Base-by-base conservation (phyloP, 2,113 vertebrate genomes). In the Morone saxatilis region DNA sequence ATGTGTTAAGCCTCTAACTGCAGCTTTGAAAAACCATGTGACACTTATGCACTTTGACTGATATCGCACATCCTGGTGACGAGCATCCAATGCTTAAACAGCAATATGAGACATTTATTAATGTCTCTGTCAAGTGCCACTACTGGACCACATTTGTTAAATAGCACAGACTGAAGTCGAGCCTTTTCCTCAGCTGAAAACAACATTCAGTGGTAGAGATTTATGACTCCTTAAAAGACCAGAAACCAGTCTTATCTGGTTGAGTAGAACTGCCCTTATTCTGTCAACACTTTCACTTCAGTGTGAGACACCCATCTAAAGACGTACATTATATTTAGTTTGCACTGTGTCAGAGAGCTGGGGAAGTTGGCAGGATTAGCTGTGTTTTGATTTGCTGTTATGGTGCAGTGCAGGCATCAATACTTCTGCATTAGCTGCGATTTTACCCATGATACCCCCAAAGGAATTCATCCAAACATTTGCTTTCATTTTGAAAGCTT, bases 401-500 rank as follows among this genome's bases (percentile, higher is more conserved):
- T 45, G 45, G 40, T 65, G 84, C 75, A 41, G 45, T 45, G 61
- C 72, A 25, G 36, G 76, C 86, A 76, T 90, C 82, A 86, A 59
- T 86, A 72, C 71, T 66, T 91, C 73, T 78, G 73, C 86, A 85
- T 81, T 81, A 83, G 79, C 68, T 82, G 40, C 7, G n/a, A 71
- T 89, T 87, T 87, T 81, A 77, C 70, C 50, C 76, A n/a, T 5
- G 66, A 74, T 63, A n/a, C 45, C 71, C 80, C 53, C 87, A 65
- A 47, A 88, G 86, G 89, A 84, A 77, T 88, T 71, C 76, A 84
- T 73, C 60, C 61, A 86, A 86, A 90, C 85, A 73, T 61, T 40
- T 74, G 76, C 87, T 89, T 90, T 90, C 68, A 80, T 84, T 89
- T 78, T 68, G 22, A 78, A 83, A 66, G 63, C 86, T 72, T 88